Conservation (phyloP, 2,797 vertebrate species). For the Falco biarmicus region DNA sequence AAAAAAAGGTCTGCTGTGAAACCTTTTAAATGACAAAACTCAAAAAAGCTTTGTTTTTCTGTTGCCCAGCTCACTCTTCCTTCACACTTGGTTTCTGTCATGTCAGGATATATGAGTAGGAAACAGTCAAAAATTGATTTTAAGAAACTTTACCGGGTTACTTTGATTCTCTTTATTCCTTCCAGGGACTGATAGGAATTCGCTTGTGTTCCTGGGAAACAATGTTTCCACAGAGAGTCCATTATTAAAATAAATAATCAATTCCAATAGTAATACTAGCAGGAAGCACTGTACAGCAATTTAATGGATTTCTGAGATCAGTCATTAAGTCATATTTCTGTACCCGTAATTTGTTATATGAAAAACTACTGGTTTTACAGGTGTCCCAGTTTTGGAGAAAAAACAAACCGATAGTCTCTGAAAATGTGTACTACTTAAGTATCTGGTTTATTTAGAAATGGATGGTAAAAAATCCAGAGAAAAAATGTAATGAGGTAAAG, state of each 20-base stretch:
- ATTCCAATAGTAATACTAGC: background rate
- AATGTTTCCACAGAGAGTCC: background rate
- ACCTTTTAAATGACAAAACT: background rate
- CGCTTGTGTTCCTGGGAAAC: background rate
- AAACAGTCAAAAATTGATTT: background rate
- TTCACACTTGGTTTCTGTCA: background rate
- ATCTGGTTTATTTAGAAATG: background rate
- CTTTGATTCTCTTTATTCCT: background rate
- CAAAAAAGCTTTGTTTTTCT: background rate
- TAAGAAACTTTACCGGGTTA: background rate
- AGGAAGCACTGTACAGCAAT: background rate
- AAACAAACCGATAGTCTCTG: accelerated
- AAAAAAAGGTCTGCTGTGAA: background rate
- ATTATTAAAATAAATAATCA: background rate
- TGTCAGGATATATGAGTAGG: background rate
- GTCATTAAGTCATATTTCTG: background rate
- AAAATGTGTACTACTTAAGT: background rate
- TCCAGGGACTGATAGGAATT: background rate
- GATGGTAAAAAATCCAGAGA: background rate
- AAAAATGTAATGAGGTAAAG: background rate
- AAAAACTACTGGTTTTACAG: background rate
- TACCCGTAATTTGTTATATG: background rate
- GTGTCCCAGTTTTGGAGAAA: background rate
- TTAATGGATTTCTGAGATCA: background rate
- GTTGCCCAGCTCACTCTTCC: background rate